Evolutionary conservation across 1,140 invertebrate genomes (phyloP).

Genomic region (Dufourea novaeangliae): DNA sequence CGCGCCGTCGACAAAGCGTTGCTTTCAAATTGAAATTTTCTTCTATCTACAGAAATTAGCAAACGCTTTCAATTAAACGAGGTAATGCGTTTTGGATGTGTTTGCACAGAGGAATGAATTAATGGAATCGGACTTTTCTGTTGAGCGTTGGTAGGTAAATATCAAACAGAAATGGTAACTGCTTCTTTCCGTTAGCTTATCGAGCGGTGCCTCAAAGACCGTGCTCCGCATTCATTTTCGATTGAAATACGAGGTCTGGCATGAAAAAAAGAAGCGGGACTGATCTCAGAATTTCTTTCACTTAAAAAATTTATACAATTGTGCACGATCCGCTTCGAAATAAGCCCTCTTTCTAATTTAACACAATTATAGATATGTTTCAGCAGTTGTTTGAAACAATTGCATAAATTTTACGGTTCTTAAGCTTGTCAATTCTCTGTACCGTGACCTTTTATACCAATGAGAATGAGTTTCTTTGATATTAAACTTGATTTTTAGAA

Average conservation of each 20-base stretch:
- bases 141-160: slow-evolving; percentile 16
- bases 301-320: background rate
- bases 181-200: slow-evolving; percentile 7
- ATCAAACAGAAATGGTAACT: slow-evolving; percentile 34
- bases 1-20: slow-evolving; percentile 52
- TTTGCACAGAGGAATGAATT: slow-evolving; percentile 32
- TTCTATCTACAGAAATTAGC: slow-evolving; percentile 30
- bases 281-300: background rate
- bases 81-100: slow-evolving; percentile 15
- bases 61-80: slow-evolving; percentile 33
- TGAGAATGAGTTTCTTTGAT: too few relatives aligned
- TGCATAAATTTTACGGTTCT: too few relatives aligned
- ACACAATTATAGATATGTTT: too few relatives aligned
- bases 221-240: background rate
- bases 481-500: too few relatives aligned
- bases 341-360: too few relatives aligned
- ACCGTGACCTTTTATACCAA: too few relatives aligned
- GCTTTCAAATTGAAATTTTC: slow-evolving; percentile 62
- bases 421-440: too few relatives aligned
- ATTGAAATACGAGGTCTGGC: slow-evolving; percentile 5
- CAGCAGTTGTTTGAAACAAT: too few relatives aligned
- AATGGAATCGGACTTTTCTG: slow-evolving; percentile 15
- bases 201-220: background rate
- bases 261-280: background rate
- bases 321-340: background rate